These are phyloP conservation scores for Andricus grossulariae DNA, from an alignment of 1,140 invertebrate genomes.

Conservation along the genomic window DNA sequence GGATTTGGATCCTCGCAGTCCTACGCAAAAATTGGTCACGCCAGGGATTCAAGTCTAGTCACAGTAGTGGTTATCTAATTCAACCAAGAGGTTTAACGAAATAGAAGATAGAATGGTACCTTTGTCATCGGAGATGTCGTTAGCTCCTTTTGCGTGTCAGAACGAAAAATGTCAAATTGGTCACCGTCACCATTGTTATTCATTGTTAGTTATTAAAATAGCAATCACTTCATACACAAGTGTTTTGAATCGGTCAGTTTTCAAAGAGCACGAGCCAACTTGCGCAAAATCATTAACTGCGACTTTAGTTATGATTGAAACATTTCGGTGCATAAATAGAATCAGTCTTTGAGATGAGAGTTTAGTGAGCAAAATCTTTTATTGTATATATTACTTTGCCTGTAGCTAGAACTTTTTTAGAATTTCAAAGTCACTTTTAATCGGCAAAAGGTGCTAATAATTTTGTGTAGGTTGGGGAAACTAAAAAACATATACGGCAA, in stretches of 20 bases:
- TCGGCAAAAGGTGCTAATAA: constrained; percentile 29
- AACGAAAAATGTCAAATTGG: constrained; percentile 78
- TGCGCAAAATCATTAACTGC: constrained; percentile 24
- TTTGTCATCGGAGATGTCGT: constrained; percentile 76
- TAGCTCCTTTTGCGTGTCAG: constrained; percentile 77
- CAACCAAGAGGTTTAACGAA: constrained; percentile 72
- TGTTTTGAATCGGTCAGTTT: constrained; percentile 68
- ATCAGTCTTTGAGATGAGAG: neutral
- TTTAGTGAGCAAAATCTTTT: neutral
- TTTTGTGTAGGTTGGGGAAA: constrained; percentile 28
- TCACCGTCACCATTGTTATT: constrained; percentile 76
- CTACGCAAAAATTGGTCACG: constrained; percentile 80
- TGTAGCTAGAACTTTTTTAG: neutral
- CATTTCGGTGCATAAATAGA: constrained; percentile 14
- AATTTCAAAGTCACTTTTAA: neutral
- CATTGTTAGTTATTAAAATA: constrained; percentile 68
- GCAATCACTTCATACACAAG: constrained; percentile 51
- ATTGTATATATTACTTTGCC: neutral
- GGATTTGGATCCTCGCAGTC: constrained; percentile 99
- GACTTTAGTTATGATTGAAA: neutral
- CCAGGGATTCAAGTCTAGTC: constrained; percentile 77
- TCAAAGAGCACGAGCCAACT: constrained; percentile 74
- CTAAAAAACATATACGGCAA: no score
- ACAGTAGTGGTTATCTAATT: constrained; percentile 73
- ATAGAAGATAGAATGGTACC: constrained; percentile 75